These are phyloP conservation scores for Egretta garzetta DNA, from an alignment of 2,113 vertebrate genomes.

Conservation along the genomic window DNA sequence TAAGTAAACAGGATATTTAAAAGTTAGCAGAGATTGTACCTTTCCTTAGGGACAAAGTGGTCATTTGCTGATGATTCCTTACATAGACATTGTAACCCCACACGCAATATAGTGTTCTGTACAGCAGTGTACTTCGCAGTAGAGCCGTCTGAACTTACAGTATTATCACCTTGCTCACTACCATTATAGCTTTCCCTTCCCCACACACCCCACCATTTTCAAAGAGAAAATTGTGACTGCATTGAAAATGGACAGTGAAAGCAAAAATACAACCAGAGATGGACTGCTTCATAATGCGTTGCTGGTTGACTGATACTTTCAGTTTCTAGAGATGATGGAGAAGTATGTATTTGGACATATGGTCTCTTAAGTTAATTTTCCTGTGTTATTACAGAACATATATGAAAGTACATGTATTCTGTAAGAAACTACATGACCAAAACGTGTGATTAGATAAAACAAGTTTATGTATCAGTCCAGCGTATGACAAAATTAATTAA, in stretches of 20 bases:
- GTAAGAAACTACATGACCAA: not conserved
- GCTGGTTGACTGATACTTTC: not conserved
- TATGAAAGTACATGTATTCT: not conserved
- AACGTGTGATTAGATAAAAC: not conserved
- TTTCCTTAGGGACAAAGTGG: not conserved
- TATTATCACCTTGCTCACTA: not conserved
- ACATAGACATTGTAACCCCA: not conserved
- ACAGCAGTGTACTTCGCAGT: not conserved
- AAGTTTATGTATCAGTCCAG: not conserved
- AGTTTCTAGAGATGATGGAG: not conserved
- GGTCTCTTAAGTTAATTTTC: not conserved
- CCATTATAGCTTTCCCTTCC: not conserved
- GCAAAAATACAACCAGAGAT: not conserved
- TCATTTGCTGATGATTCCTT: not conserved
- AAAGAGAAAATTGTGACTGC: not conserved
- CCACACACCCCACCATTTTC: not conserved
- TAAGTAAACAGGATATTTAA: not conserved
- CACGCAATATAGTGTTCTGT: not conserved
- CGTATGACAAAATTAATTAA: conserved; percentile 46
- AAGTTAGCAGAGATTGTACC: not conserved
- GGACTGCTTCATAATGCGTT: not conserved
- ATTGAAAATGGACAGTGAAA: not conserved
- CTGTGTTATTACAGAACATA: not conserved
- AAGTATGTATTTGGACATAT: not conserved
- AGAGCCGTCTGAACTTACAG: not conserved